These are phyloP conservation scores for Oikopleura dioica DNA, from an alignment of 23 tunicate genomes.

Conservation along the genomic window DNA sequence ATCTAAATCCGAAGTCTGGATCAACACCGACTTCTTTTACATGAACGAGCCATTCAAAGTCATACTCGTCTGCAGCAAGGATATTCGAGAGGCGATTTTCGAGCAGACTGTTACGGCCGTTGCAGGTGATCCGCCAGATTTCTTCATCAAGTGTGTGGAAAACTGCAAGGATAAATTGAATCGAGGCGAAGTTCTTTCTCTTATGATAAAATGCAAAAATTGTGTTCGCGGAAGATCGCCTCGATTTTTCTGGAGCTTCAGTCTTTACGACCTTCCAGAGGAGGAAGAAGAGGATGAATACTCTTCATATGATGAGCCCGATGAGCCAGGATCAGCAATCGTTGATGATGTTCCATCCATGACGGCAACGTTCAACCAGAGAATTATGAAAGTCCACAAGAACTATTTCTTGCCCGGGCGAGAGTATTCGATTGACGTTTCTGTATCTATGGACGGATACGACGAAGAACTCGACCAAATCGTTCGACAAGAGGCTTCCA, in stretches of 20 bases:
- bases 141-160: slow-evolving; percentile 58
- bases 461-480: not conserved
- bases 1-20: slow-evolving; percentile 8
- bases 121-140: slow-evolving; percentile 95
- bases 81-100: slow-evolving; percentile 22
- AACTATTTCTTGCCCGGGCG: not conserved
- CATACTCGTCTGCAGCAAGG: slow-evolving; percentile 38
- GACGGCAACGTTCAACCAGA: not conserved
- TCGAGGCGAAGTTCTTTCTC: slow-evolving; percentile 48
- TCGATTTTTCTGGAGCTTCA: not conserved
- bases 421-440: not conserved
- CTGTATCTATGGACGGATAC: not conserved
- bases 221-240: not conserved
- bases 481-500: not conserved
- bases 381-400: not conserved
- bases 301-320: not conserved
- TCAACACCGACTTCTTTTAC: slow-evolving; percentile 54
- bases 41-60: slow-evolving; percentile 36
- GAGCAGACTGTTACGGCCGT: slow-evolving; percentile 42
- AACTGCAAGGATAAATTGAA: slow-evolving; percentile 70
- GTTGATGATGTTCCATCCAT: not conserved
- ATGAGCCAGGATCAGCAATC: not conserved
- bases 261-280: not conserved
- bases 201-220: slow-evolving; percentile 6
- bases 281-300: not conserved